A percentile compares a stretch with the other conserved stretches of the same genome.
phyloP scores from a whole-genome alignment of 2,113 vertebrate species.

The Spea multiplicata region DNA sequence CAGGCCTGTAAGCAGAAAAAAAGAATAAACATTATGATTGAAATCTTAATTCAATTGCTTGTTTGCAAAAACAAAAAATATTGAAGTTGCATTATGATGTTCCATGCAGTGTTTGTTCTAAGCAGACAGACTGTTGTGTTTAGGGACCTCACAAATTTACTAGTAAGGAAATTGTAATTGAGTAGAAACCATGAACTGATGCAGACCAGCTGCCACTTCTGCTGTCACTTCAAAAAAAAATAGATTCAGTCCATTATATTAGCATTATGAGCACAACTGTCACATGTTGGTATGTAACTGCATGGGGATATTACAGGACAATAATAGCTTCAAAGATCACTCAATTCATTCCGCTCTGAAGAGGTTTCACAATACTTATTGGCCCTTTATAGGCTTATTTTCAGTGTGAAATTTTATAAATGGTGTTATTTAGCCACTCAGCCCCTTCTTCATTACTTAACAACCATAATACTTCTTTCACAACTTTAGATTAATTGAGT shows the following conservation, averaged over 20 bases:
- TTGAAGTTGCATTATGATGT: neutral
- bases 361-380: slow-evolving; percentile 17
- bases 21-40: neutral
- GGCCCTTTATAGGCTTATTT: neutral
- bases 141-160: slow-evolving; percentile 32
- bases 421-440: too few relatives aligned
- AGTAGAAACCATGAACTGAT: slow-evolving; percentile 33
- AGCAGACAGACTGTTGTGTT: slow-evolving; percentile 15
- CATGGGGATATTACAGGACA: slow-evolving; percentile 32
- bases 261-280: slow-evolving; percentile 40
- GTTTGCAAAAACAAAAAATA: slow-evolving; percentile 4
- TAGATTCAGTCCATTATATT: slow-evolving; percentile 40
- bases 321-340: slow-evolving; percentile 21
- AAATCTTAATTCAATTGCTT: slow-evolving; percentile 7
- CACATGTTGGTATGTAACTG: slow-evolving; percentile 33
- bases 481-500: too few relatives aligned
- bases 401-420: neutral
- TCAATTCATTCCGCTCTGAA: slow-evolving; percentile 31
- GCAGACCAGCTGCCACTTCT: slow-evolving; percentile 44
- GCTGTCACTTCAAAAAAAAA: slow-evolving; percentile 36
- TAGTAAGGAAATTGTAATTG: slow-evolving; percentile 43
- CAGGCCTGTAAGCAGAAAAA: too few relatives aligned
- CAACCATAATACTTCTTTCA: too few relatives aligned
- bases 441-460: too few relatives aligned
- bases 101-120: neutral